A percentile compares a stretch with the other conserved stretches of the same genome.
phyloP scores from a whole-genome alignment of 2,888 invertebrate genomes.

The Enoplolaimus lenunculus region DNA sequence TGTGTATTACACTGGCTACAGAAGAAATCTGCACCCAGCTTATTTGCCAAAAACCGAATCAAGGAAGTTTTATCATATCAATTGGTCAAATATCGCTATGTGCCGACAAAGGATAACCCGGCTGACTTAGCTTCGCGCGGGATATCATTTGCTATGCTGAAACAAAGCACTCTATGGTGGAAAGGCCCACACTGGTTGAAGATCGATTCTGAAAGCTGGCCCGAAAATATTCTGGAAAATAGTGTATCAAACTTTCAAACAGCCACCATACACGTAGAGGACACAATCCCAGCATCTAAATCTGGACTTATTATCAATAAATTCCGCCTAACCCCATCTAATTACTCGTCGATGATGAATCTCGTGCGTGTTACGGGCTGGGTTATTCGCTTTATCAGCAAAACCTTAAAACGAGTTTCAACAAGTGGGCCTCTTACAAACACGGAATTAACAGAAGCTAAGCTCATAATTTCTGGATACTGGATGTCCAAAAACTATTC shows the following conservation, averaged over 20 bases:
- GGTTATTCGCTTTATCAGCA: neutral
- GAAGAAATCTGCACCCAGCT: neutral
- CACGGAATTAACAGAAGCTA: neutral
- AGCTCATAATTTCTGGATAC: too few species aligned
- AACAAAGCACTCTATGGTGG: too few species aligned
- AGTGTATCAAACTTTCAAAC: neutral
- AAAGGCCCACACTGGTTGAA: neutral
- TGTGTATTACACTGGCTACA: neutral
- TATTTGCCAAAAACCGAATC: neutral
- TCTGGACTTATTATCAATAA: neutral
- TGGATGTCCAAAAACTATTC: neutral
- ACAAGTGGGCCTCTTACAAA: neutral
- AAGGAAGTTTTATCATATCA: neutral
- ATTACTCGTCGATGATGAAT: neutral
- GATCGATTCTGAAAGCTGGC: neutral
- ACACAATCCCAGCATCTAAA: neutral
- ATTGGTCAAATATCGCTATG: neutral
- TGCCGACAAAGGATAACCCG: neutral
- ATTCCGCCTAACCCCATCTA: neutral
- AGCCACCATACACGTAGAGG: neutral
- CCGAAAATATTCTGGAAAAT: neutral
- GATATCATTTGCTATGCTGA: neutral
- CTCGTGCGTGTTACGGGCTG: neutral
- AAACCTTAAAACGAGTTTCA: neutral
- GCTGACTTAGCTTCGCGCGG: neutral